These are phyloP conservation scores for Eremobia ochroleuca DNA, from an alignment of 2,888 invertebrate species.

Conservation along the genomic window DNA sequence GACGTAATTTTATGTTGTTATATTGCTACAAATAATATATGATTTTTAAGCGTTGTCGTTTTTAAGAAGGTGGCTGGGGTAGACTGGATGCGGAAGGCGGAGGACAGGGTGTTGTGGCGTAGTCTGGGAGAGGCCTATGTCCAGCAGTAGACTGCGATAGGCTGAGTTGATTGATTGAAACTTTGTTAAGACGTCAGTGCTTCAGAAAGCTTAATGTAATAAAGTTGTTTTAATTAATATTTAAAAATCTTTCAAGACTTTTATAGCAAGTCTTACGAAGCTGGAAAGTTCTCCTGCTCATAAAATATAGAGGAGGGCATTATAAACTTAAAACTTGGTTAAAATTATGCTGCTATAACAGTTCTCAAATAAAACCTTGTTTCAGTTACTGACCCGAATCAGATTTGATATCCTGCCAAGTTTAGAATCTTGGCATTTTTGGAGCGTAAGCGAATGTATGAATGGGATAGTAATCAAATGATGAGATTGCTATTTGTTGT, in stretches of 20 bases:
- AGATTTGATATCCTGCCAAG: constrained; percentile 53
- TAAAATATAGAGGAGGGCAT: constrained; percentile 8
- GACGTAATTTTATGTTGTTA: not conserved
- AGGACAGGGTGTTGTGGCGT: too few species aligned
- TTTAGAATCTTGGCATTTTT: constrained; percentile 40
- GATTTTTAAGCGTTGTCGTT: not conserved
- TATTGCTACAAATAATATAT: not conserved
- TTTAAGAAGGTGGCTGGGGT: too few species aligned
- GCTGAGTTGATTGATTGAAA: too few species aligned
- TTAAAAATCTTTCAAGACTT: constrained; percentile 21
- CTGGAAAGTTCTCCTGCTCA: not conserved
- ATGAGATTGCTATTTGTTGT: constrained; percentile 44
- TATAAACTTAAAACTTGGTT: constrained; percentile 31
- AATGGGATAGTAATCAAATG: constrained; percentile 45
- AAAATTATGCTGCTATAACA: constrained; percentile 31
- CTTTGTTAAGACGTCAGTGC: not conserved
- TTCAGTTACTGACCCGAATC: constrained; percentile 47
- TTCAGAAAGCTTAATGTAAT: constrained; percentile 4
- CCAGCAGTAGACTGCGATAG: too few species aligned
- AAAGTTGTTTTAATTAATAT: constrained; percentile 31
- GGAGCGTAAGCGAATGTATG: constrained; percentile 28
- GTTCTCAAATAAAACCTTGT: constrained; percentile 35
- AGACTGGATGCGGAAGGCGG: too few species aligned
- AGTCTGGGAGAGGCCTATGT: too few species aligned
- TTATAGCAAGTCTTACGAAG: not conserved